Evolutionary conservation across 2,888 invertebrate genomes (phyloP), one percentile per base, ranked within the genome.

Genomic region (Saturnia japonica): DNA sequence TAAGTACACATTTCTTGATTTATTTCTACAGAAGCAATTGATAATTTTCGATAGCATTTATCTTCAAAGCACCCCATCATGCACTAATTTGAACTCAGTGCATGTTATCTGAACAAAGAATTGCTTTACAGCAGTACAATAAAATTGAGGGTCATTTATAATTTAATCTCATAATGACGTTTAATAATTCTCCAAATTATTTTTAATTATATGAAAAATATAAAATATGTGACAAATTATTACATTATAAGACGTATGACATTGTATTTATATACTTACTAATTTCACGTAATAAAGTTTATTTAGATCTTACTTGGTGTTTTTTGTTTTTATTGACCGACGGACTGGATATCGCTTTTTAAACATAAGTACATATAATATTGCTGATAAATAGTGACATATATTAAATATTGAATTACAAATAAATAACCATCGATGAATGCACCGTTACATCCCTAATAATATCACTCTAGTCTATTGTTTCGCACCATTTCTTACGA

Each of bases 281-380:
- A n/a, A 47, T 51, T 51, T 54, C 54, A 54, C 22, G 54, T n/a
- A 54, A 54, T 54, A 54, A 54, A 54, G 54, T 2, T 47, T 47
- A 19, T 54, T 54, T 22, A 1, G 22, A 54, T 54, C 54, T 54
- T 22, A 22, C 11, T 43, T 14, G 1, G 22, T 11, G 54, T 9
- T n/a, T 54, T 47, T 47, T 0, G 16, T 47, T 47, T 47, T 16
- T 0, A 19, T 47, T 47, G 47, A 47, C 4, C 19, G 16, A 47
- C 47, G 19, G 19, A 47, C 3, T 19, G 19, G 47, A 47, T 6
- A 19, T 19, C 19, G 47, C 1, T 47, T 19, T 4, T 47, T 47
- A 19, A 4, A 34, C 2, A 34, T 34, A 34, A n/a, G n/a, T n/a
- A n/a, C n/a, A n/a, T 6, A 34, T 34, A 34, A 34, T 34, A 34